A percentile compares a stretch with the other conserved stretches of the same genome.
Conservation (phyloP, 2,797 vertebrate species). For the Myiotriccus ornatus region DNA sequence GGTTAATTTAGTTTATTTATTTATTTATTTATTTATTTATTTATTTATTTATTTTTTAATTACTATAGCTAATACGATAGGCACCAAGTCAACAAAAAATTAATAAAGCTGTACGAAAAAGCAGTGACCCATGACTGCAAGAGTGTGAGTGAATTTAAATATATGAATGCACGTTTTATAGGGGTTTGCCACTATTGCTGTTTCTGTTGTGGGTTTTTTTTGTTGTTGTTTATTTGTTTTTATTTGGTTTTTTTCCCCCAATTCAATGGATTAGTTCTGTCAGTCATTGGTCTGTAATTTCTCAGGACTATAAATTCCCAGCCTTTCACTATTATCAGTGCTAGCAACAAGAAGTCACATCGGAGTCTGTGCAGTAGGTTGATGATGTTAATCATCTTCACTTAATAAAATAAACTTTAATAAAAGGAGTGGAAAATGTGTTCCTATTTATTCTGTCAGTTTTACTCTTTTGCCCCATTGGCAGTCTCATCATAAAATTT, state of each 20-base stretch:
- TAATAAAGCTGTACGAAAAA: background rate
- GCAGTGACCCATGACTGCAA: background rate
- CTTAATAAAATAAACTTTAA: no score
- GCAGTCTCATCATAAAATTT: background rate
- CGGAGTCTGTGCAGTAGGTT: background rate
- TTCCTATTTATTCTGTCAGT: background rate
- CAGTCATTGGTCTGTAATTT: background rate
- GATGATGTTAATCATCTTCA: background rate
- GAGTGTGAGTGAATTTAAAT: background rate
- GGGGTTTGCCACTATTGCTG: background rate
- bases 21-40: background rate
- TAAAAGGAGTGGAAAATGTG: background rate
- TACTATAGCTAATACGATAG: background rate
- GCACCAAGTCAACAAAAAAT: background rate
- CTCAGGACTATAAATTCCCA: background rate
- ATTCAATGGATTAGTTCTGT: background rate
- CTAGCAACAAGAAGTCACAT: accelerated
- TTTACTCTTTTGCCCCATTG: background rate
- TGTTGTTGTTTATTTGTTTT: no score
- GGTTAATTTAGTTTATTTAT: background rate
- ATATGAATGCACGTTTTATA: background rate
- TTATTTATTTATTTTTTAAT: background rate
- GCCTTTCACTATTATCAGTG: background rate
- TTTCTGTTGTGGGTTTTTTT: background rate
- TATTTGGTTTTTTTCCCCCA: no score